These are phyloP conservation scores for Schmidtea mediterranea DNA, from an alignment of 1,140 invertebrate species.

Conservation along the genomic window DNA sequence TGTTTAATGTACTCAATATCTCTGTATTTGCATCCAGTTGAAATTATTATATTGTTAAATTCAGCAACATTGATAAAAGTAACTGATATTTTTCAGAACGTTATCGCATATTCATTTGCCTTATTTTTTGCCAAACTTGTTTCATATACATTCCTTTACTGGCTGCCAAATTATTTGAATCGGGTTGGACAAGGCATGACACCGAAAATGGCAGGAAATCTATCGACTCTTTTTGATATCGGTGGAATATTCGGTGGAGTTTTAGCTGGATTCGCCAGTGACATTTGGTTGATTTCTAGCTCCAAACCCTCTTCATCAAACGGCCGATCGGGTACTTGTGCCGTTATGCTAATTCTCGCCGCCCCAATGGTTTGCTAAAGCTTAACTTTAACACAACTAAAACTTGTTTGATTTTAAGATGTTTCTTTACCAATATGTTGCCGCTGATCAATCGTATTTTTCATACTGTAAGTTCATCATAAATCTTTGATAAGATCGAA, in stretches of 20 bases:
- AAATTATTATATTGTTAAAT: too few relatives aligned
- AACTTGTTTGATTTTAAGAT: conserved; percentile 32
- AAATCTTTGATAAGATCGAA: neutral
- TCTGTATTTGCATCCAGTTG: too few relatives aligned
- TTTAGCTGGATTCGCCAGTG: conserved; percentile 51
- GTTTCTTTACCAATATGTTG: conserved; percentile 45
- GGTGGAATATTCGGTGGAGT: conserved; percentile 37
- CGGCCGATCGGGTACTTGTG: conserved; percentile 46
- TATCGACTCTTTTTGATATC: conserved; percentile 67
- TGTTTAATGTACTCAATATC: too few relatives aligned
- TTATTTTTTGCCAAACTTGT: conserved; percentile 86
- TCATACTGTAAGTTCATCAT: conserved; percentile 27
- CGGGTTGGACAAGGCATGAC: conserved; percentile 43
- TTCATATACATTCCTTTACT: conserved; percentile 82
- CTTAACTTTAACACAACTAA: neutral
- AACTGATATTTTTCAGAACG: conserved; percentile 48
- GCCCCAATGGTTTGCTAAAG: conserved; percentile 57
- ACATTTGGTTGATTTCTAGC: conserved; percentile 18
- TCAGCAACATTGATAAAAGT: too few relatives aligned
- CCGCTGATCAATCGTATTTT: conserved; percentile 33
- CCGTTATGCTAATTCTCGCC: conserved; percentile 45
- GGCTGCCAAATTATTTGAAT: conserved; percentile 67
- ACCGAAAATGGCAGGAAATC: conserved; percentile 39
- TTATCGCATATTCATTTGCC: conserved; percentile 67
- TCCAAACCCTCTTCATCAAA: conserved; percentile 20